These are phyloP conservation scores for Melanotaenia nigrans DNA, from an alignment of 2,797 vertebrate genomes.

Conservation along the genomic window DNA sequence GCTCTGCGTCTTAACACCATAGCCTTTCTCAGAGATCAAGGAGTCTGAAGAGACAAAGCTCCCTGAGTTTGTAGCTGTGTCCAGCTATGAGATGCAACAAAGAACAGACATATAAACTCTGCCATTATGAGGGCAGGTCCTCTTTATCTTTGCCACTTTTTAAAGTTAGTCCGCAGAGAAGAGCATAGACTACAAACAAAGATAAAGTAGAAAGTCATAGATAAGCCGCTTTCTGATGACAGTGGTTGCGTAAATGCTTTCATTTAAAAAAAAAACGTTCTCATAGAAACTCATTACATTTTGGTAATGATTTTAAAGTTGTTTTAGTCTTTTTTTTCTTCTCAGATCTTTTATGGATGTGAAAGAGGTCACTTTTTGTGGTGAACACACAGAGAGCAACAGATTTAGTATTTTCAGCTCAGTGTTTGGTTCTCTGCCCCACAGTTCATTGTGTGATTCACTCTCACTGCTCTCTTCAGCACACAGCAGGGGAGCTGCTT, in stretches of 20 bases:
- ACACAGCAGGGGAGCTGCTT: conserved; percentile 1
- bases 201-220: background rate
- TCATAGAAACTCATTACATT: background rate
- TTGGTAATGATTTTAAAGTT: background rate
- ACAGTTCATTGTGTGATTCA: background rate
- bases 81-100: conserved; percentile 26
- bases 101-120: conserved; percentile 24
- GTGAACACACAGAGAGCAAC: background rate
- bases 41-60: conserved; percentile 21
- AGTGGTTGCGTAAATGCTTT: background rate
- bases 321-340: background rate
- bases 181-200: conserved; percentile 17
- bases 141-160: conserved; percentile 38
- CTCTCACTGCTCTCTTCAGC: background rate
- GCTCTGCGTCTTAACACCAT: conserved; percentile 54
- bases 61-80: conserved; percentile 30
- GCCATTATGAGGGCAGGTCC: conserved; percentile 45
- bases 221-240: background rate
- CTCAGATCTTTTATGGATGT: background rate
- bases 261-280: background rate
- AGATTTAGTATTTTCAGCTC: conserved; percentile 1
- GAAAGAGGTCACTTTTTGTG: background rate
- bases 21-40: conserved; percentile 43
- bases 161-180: conserved; percentile 18
- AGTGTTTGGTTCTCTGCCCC: background rate